Percentiles rank a stretch among this genome's conserved stretches.
These are phyloP conservation scores for Ectobius pallidus DNA, from an alignment of 2,888 invertebrate genomes.

Conservation along the genomic window DNA sequence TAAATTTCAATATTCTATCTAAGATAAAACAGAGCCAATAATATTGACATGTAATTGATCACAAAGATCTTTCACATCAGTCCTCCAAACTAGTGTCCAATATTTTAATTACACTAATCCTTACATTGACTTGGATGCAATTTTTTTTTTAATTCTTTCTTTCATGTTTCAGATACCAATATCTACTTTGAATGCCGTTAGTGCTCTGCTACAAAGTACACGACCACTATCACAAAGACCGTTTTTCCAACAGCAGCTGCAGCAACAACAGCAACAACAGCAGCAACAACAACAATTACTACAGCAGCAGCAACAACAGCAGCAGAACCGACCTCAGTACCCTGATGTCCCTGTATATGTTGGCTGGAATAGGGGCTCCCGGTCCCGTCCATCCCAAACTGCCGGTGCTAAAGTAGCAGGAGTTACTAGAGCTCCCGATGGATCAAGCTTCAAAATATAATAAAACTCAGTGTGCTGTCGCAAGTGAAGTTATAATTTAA, in stretches of 20 bases:
- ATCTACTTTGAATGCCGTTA: not conserved
- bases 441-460: constrained; percentile 6
- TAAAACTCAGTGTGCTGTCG: no score
- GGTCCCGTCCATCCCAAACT: not conserved
- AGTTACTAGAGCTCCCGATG: not conserved
- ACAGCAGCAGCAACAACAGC: not conserved
- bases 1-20: no score
- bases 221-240: not conserved
- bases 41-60: no score
- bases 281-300: no score
- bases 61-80: no score
- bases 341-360: not conserved
- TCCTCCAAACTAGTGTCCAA: no score
- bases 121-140: no score
- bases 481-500: no score
- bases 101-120: no score
- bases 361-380: not conserved
- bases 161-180: not conserved
- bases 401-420: not conserved
- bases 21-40: no score
- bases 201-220: not conserved
- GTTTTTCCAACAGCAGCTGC: not conserved
- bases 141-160: no score
- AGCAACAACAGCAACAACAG: not conserved
- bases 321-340: not conserved